Base-by-base conservation (phyloP, 2,888 invertebrate genomes). In the Leucoma salicis region DNA sequence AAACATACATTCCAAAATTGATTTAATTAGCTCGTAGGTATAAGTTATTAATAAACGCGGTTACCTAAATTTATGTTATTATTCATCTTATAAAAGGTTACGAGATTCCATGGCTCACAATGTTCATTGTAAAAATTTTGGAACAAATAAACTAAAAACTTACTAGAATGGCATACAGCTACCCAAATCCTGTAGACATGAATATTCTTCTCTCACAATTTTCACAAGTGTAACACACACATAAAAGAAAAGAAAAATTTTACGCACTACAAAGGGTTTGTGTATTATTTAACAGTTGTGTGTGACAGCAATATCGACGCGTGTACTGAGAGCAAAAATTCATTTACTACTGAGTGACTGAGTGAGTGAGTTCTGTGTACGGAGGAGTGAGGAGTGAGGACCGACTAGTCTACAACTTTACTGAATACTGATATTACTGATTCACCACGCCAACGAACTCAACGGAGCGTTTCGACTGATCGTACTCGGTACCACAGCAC, bases 401-500 rank as follows among this genome's bases (percentile, higher is more conserved):
- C n/a, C n/a, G n/a, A n/a, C n/a, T n/a, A n/a, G n/a, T n/a, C n/a
- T n/a, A n/a, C n/a, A n/a, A n/a, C n/a, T n/a, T n/a, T n/a, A n/a
- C n/a, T n/a, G n/a, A n/a, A n/a, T n/a, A n/a, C n/a, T n/a, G n/a
- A n/a, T 4, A 7, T 5, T 29, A 45, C 59, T 70, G 63, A 77
- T 74, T 77, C 69, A 68, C 51, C 50, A 38, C 66, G 75, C 71
- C 78, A 78, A 76, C 79, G 75, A 76, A 78, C 76, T 72, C 73
- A 50, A 53, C 61, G 49, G 54, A 65, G 48, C 51, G 51, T 38
- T 48, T 35, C 52, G 53, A 53, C 61, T 53, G 45, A 51, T 60
- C 62, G 54, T 62, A 60, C 56, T 55, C 51, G 49, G 49, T 68
- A 58, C 47, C 49, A 21, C 51, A 52, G 47, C 60, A 49, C 54